Conservation (phyloP, 2,797 vertebrate species). For the Aphelocoma californica region DNA sequence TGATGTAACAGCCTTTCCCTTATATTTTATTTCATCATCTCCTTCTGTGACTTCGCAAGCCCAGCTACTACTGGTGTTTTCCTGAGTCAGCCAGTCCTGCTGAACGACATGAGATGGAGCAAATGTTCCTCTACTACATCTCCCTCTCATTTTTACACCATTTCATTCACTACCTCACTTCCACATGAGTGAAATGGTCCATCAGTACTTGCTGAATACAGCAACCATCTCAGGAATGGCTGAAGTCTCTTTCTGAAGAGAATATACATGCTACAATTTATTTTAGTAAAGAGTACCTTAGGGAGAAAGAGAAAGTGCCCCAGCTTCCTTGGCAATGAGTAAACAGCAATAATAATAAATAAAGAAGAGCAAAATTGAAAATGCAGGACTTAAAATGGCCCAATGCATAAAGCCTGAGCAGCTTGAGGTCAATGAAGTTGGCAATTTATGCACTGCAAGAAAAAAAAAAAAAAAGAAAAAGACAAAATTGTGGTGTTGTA, state of each 20-base stretch:
- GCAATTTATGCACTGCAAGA: rapidly evolving
- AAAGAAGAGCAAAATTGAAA: neutral
- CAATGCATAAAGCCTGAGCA: neutral
- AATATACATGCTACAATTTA: neutral
- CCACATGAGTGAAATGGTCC: neutral
- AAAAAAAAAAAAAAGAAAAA: neutral
- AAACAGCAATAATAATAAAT: neutral
- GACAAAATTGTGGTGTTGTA: neutral
- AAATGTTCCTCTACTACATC: neutral
- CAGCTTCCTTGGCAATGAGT: neutral
- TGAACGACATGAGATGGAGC: neutral
- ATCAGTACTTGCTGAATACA: neutral
- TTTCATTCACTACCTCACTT: neutral
- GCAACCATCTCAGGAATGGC: neutral
- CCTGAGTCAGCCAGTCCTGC: neutral
- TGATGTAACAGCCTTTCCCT: neutral
- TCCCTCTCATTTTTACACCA: neutral
- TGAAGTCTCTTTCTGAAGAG: neutral
- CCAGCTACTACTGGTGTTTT: neutral
- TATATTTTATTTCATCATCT: neutral
- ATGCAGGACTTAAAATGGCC: neutral
- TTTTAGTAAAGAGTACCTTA: neutral
- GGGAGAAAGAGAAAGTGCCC: neutral
- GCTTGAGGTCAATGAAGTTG: neutral
- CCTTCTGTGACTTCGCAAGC: neutral